Evolutionary conservation across 2,888 invertebrate genomes (phyloP).

Genomic region (Lasioglossum leucozonium): DNA sequence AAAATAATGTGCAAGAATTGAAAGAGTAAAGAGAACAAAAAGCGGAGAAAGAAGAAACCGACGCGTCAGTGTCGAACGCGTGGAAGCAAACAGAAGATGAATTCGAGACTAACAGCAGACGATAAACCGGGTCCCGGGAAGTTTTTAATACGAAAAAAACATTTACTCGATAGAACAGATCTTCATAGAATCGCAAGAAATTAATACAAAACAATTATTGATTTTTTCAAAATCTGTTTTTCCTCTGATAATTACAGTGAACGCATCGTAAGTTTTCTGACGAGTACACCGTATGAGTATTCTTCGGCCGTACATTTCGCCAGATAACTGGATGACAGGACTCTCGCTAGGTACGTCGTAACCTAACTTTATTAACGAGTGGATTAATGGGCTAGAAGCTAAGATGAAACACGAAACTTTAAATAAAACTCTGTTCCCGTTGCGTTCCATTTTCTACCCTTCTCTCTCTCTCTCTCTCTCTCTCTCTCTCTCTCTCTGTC

Average conservation of each 20-base stretch:
- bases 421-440: neutral
- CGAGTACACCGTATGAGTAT: neutral
- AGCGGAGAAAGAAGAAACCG: neutral
- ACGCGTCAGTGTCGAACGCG: neutral
- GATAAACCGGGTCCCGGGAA: neutral
- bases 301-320: neutral
- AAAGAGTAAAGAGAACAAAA: neutral
- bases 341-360: neutral
- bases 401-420: neutral
- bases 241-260: neutral
- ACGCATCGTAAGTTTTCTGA: neutral
- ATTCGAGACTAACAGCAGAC: neutral
- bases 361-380: neutral
- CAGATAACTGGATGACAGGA: neutral
- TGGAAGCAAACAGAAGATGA: neutral
- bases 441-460: neutral
- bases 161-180: neutral
- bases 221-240: neutral
- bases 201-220: too few species aligned
- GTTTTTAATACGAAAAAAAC: neutral
- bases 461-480: too few species aligned
- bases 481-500: too few species aligned
- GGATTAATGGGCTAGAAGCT: neutral
- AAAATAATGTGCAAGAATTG: constrained; percentile 2
- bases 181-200: too few species aligned